phyloP scores from a whole-genome alignment of 2,113 vertebrate genomes.

The Lophius piscatorius region DNA sequence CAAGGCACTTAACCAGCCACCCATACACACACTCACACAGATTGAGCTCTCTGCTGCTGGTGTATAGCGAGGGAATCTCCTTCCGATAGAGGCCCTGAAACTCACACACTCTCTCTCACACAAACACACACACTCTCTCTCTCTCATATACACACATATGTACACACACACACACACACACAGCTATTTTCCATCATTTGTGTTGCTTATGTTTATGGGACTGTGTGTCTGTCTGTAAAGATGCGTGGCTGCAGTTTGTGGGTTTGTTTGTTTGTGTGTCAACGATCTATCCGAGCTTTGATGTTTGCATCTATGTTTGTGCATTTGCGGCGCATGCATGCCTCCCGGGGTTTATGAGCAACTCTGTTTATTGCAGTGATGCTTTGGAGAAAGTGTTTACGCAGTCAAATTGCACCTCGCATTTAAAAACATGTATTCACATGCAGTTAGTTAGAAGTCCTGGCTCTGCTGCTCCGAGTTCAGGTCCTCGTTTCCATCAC shows the following conservation, averaged over 20 bases:
- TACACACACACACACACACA: constrained; percentile 18
- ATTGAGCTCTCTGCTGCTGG: constrained; percentile 13
- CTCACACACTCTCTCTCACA: constrained; percentile 20
- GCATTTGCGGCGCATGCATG: constrained; percentile 19
- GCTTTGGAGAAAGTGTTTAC: constrained; percentile 62
- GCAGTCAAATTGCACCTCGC: constrained; percentile 37
- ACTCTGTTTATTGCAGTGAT: constrained; percentile 53
- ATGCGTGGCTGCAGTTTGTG: constrained; percentile 24
- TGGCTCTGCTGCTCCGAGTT: constrained; percentile 1
- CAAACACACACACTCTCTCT: constrained; percentile 17
- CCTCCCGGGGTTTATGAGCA: constrained; percentile 44
- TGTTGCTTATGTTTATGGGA: constrained; percentile 28
- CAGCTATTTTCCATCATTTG: constrained; percentile 39
- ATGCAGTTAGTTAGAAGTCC: constrained; percentile 28
- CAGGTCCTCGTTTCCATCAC: constrained; percentile 3
- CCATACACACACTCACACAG: constrained; percentile 19
- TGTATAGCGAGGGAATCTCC: constrained; percentile 48
- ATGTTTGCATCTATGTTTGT: constrained; percentile 25
- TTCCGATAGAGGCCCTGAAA: constrained; percentile 46
- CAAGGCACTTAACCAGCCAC: background rate
- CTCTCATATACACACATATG: constrained; percentile 20
- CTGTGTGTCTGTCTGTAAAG: constrained; percentile 6
- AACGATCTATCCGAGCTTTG: constrained; percentile 31
- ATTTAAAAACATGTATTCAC: constrained; percentile 32
- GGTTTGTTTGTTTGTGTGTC: constrained; percentile 16